Conservation (phyloP, 2,888 invertebrate species). For the Mellilla xanthometata region DNA sequence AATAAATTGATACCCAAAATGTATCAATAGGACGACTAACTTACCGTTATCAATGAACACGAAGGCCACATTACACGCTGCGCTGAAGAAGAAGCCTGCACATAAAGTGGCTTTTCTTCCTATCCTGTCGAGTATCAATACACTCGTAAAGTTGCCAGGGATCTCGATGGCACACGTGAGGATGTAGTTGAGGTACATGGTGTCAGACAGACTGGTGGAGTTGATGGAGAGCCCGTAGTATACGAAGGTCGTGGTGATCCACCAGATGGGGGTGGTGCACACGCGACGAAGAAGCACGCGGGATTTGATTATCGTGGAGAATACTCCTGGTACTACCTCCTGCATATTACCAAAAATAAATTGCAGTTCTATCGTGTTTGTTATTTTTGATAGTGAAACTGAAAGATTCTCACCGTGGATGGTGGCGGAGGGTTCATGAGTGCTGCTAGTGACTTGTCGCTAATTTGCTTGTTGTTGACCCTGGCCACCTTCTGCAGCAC, state of each 20-base stretch:
- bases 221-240: constrained; percentile 91
- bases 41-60: constrained; percentile 78
- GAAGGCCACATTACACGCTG: constrained; percentile 64
- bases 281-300: constrained; percentile 79
- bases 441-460: constrained; percentile 73
- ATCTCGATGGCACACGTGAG: constrained; percentile 85
- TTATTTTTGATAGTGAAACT: no score
- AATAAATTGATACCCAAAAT: no score
- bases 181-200: constrained; percentile 89
- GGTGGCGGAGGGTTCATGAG: constrained; percentile 62
- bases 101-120: constrained; percentile 84
- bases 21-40: constrained; percentile 22
- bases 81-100: constrained; percentile 83
- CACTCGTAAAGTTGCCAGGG: constrained; percentile 85
- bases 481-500: constrained; percentile 84
- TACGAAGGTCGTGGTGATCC: constrained; percentile 90
- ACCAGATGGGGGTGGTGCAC: constrained; percentile 87
- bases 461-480: constrained; percentile 82
- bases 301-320: constrained; percentile 70
- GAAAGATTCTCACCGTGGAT: constrained; percentile 19
- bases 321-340: constrained; percentile 34
- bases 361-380: no score
- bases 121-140: constrained; percentile 83
- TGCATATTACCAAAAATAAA: not conserved
- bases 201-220: constrained; percentile 87